These are phyloP conservation scores for Papilio dardanus DNA, from an alignment of 1,140 invertebrate genomes.

Conservation along the genomic window DNA sequence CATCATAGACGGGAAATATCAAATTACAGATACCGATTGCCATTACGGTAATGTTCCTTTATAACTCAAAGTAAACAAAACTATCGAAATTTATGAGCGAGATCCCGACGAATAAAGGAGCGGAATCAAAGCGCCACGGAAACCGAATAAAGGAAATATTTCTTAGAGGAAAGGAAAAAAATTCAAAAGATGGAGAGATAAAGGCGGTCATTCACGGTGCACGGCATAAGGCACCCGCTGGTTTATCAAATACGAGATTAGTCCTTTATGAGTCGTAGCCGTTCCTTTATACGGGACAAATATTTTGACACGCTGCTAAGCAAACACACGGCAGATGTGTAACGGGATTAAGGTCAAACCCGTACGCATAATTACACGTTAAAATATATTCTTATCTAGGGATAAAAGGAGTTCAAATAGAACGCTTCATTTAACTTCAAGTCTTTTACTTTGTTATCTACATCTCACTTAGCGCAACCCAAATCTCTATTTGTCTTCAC, in stretches of 20 bases:
- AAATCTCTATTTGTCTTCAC: conserved; percentile 16
- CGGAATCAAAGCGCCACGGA: conserved; percentile 77
- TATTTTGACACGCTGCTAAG: conserved; percentile 74
- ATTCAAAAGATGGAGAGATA: conserved; percentile 74
- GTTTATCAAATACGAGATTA: conserved; percentile 80
- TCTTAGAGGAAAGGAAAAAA: conserved; percentile 66
- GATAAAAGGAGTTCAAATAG: conserved; percentile 25
- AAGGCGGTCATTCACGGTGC: conserved; percentile 72
- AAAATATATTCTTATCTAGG: conserved; percentile 42
- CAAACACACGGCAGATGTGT: conserved; percentile 65
- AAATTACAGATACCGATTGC: conserved; percentile 79
- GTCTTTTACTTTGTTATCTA: conserved; percentile 8
- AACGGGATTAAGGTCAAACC: conserved; percentile 58
- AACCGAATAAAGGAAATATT: conserved; percentile 66
- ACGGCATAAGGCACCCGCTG: conserved; percentile 74
- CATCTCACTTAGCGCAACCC: conserved; percentile 21
- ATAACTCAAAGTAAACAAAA: conserved; percentile 80
- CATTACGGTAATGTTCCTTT: conserved; percentile 78
- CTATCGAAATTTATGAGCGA: conserved; percentile 73
- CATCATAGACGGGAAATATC: conserved; percentile 66
- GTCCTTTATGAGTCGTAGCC: conserved; percentile 60
- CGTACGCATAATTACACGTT: conserved; percentile 29
- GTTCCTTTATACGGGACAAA: conserved; percentile 70
- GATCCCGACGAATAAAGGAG: conserved; percentile 78
- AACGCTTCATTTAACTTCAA: conserved; percentile 16